Base-by-base conservation (phyloP, 2,888 invertebrate genomes). In the Rhynchonema sp. region DNA sequence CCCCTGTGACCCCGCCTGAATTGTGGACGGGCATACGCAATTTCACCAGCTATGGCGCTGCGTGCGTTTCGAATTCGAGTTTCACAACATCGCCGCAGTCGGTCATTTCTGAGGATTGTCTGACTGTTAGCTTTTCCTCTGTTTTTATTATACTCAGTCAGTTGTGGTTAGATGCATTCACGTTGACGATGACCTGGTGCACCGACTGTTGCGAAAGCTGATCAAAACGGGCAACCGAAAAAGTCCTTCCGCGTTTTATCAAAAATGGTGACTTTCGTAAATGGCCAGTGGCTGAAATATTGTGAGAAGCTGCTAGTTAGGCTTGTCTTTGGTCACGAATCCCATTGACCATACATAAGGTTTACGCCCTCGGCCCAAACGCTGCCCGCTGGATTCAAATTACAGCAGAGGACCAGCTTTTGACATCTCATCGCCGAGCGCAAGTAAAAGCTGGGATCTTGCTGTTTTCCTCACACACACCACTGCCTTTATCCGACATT, bases 41-140 rank as follows among this genome's bases (percentile, higher is more conserved):
- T 2, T 55, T 30, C 25, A 49, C 28, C 22, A 49, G 26, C 20
- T 60, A 60, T 52, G 29, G 27, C 2, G 26, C 56, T 2, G 53
- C 46, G 6, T 60, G 60, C 27, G 13, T 46, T 6, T 23, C 25
- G n/a, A 57, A 56, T 26, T 27, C 20, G 3, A 27, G 26, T 20
- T 25, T 6, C 20, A 30, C 26, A n/a, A 38, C 26, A 3, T 26
- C 56, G 2, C 46, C 46, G 13, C 46, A 60, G n/a, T 9, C n/a
- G 2, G 17, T 22, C 1, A 46, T 54, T 22, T 30, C 38, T 57
- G 61, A 61, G 23, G 61, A 61, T 28, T 61, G 61, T 26, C 54
- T 61, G 20, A 49, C 54, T 38, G 29, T 57, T 2, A 38, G 17
- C 17, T 6, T 38, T 6, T 38, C 17, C 38, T 6, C 38, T 38